Percentiles rank a stretch among this genome's conserved stretches.
Evolutionary conservation across 2,113 vertebrate genomes (phyloP).

Genomic region (Halichoerus grypus): DNA sequence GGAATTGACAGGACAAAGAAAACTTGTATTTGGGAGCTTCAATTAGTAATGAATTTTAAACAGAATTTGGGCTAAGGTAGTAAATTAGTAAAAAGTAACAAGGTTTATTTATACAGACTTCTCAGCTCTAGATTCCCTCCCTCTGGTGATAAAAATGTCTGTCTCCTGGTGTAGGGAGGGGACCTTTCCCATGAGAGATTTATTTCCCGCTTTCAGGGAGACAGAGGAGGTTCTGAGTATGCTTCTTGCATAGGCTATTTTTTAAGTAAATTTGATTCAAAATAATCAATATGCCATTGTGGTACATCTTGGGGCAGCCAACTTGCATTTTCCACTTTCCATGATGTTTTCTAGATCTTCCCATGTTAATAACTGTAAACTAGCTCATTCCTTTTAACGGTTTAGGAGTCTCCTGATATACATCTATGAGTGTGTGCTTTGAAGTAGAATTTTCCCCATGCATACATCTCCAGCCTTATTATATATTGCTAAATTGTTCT

Average conservation of each 20-base stretch:
- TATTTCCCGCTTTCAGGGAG: background rate
- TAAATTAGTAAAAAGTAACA: background rate
- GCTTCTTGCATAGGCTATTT: background rate
- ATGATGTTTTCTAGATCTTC: constrained; percentile 37
- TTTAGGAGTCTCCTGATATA: constrained; percentile 31
- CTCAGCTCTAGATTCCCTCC: background rate
- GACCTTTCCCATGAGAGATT: background rate
- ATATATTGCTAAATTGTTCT: constrained; percentile 1
- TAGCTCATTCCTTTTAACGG: constrained; percentile 50
- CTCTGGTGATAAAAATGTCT: background rate
- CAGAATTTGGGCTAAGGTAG: background rate
- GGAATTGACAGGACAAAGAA: background rate
- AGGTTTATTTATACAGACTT: background rate
- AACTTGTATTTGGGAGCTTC: background rate
- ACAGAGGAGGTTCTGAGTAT: background rate
- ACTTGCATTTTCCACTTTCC: constrained; percentile 29
- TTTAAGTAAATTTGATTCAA: background rate
- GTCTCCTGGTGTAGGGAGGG: background rate
- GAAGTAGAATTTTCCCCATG: background rate
- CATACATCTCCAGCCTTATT: background rate
- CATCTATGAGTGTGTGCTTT: background rate
- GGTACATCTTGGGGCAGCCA: background rate
- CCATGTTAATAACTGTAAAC: background rate
- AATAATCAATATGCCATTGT: background rate
- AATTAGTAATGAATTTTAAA: background rate